Percentiles rank a stretch among this genome's conserved stretches.
Evolutionary conservation across 2,113 vertebrate species (phyloP).

Genomic region (Oophaga pumilio): DNA sequence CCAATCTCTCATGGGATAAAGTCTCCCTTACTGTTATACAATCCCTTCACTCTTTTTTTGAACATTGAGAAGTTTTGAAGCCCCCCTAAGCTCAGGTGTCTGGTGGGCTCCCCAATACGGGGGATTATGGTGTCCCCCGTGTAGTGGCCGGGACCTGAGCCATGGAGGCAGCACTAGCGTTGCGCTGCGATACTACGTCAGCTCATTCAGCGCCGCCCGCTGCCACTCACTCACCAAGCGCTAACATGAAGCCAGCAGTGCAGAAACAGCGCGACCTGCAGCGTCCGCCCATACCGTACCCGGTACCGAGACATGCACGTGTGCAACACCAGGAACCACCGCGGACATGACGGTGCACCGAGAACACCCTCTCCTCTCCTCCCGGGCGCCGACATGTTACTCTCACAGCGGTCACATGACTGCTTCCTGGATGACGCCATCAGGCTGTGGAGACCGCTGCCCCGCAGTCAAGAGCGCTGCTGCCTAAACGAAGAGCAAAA

Average conservation of each 20-base stretch:
- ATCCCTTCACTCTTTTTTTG: too few relatives aligned
- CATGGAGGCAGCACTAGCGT: not conserved
- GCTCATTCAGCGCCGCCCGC: not conserved
- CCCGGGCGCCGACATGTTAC: constrained; percentile 29
- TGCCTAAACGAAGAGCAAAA: too few relatives aligned
- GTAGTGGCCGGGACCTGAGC: too few relatives aligned
- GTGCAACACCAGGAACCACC: not conserved
- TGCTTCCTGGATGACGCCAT: constrained; percentile 34
- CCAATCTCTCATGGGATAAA: too few relatives aligned
- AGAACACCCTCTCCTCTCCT: not conserved
- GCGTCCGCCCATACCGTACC: not conserved
- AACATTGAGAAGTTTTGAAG: too few relatives aligned
- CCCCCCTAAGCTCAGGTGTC: too few relatives aligned
- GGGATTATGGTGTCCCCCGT: too few relatives aligned
- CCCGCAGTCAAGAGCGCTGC: too few relatives aligned
- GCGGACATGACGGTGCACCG: too few relatives aligned
- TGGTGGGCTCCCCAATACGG: too few relatives aligned
- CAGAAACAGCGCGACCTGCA: not conserved
- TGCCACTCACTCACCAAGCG: constrained; percentile 6
- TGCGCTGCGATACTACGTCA: not conserved
- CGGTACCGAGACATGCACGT: not conserved
- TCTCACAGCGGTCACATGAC: constrained; percentile 31
- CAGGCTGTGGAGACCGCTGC: not conserved
- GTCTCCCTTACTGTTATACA: too few relatives aligned
- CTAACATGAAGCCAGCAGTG: constrained; percentile 24